Evolutionary conservation across 2,113 vertebrate genomes (phyloP).

Genomic region (Rhea americana): DNA sequence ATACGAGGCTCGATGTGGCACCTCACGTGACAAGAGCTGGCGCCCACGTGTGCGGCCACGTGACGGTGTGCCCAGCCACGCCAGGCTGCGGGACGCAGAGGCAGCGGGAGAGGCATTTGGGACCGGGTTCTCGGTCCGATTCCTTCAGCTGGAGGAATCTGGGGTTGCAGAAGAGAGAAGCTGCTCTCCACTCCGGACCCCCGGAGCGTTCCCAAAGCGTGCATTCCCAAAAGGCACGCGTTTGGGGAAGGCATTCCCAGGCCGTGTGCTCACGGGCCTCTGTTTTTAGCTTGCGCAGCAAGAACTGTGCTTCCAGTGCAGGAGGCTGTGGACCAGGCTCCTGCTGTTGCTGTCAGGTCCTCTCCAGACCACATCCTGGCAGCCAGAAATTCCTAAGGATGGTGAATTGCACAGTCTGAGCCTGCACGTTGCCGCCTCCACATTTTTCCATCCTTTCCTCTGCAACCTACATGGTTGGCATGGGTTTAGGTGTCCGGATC

Average conservation of each 20-base stretch:
- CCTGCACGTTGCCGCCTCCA: fast-evolving
- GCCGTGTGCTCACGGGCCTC: fast-evolving
- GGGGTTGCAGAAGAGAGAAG: background rate
- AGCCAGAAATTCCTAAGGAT: background rate
- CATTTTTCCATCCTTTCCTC: fast-evolving
- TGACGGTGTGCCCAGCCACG: background rate
- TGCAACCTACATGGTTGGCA: fast-evolving
- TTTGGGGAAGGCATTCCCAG: fast-evolving
- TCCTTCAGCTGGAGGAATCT: background rate
- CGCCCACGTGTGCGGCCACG: conserved; percentile 7
- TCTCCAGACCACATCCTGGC: background rate
- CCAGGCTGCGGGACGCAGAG: background rate
- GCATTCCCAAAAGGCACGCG: fast-evolving
- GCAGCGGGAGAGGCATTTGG: background rate
- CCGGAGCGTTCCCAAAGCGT: background rate
- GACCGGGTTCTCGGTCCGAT: background rate
- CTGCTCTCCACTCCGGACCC: background rate
- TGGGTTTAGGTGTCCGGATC: fast-evolving
- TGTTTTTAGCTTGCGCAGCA: background rate
- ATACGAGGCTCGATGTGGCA: conserved; percentile 9
- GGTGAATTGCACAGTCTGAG: background rate
- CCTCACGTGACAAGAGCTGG: conserved; percentile 6
- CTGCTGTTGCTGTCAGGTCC: fast-evolving
- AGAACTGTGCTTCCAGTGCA: background rate
- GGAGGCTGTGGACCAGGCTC: fast-evolving